Base-by-base conservation (phyloP, 1,140 invertebrate species). In the Heliconius nattereri region DNA sequence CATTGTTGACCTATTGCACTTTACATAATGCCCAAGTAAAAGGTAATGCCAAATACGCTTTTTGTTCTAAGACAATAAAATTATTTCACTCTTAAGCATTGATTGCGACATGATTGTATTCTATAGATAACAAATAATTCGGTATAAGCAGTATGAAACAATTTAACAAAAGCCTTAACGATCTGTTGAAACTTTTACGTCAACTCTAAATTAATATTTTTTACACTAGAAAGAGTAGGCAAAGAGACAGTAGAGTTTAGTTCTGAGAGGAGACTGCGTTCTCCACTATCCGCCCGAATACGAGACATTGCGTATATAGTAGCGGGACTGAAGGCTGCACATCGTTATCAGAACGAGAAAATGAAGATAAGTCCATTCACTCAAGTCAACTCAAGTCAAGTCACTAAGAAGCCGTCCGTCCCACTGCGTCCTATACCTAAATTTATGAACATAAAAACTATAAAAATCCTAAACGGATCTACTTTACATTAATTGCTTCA, bases 1-100 rank as follows among this genome's bases (percentile, higher is more conserved):
- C 49, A 79, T 60, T 71, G 71, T n/a, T 75, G 54, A 79, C 57
- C 78, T 71, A 19, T 75, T 79, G 54, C 71, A 73, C 73, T 75
- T 66, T 57, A 71, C 57, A 70, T 78, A 52, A 71, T 35, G 57
- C 7, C 20, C 26, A 66, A 66, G 54, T 60, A 13, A 35, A 40
- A 78, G 76, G 72, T 70, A 78, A 72, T 72, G 66, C 45, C 57
- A 71, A 72, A 74, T 37, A 52, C 26, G n/a, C 29, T 73, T 71
- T 75, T 75, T 70, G 74, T 70, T 71, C 60, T 45, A 76, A 76
- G 66, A 76, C 73, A 49, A 52, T 75, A 35, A 71, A 26, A 26
- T 66, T 66, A 11, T 66, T 66, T 66, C 16, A 66, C 60, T 66
- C 29, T 29, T 66, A 66, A 66, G 60, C 60, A 23, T 66, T 13